phyloP scores from a whole-genome alignment of 1,140 invertebrate species.

The Cydia amplana region DNA sequence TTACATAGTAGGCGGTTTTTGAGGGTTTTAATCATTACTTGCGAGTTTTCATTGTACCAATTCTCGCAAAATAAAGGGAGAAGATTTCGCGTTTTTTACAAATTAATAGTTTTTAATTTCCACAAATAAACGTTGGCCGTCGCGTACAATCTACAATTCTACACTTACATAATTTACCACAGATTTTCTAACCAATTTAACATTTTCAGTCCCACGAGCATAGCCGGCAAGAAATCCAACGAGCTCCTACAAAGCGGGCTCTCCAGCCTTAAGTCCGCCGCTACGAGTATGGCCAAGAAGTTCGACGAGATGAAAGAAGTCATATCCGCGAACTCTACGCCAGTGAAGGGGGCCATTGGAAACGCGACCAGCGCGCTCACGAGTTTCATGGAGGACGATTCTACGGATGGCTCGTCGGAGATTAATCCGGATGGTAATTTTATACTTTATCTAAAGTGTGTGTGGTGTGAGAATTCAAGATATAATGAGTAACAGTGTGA shows the following conservation, averaged over 20 bases:
- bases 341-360: slow-evolving; percentile 83
- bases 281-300: slow-evolving; percentile 91
- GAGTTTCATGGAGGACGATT: slow-evolving; percentile 69
- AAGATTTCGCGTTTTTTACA: too few species aligned
- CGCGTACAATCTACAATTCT: too few species aligned
- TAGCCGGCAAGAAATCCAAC: slow-evolving; percentile 92
- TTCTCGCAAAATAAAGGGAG: too few species aligned
- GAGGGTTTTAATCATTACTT: too few species aligned
- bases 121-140: too few species aligned
- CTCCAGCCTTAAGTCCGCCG: slow-evolving; percentile 91
- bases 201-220: slow-evolving; percentile 85
- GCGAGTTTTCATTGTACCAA: too few species aligned
- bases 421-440: slow-evolving; percentile 71
- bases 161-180: neutral
- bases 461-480: too few species aligned
- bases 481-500: too few species aligned
- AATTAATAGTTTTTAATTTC: too few species aligned
- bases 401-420: slow-evolving; percentile 73
- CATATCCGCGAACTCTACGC: slow-evolving; percentile 92
- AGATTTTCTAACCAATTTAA: neutral
- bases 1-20: too few species aligned
- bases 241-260: slow-evolving; percentile 92
- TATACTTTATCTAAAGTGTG: too few species aligned
- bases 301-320: slow-evolving; percentile 96
- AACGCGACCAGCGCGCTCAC: slow-evolving; percentile 67